Evolutionary conservation across 1,140 invertebrate species (phyloP), one percentile per base, ranked within the genome.

Genomic region (Cydia fagiglandana): DNA sequence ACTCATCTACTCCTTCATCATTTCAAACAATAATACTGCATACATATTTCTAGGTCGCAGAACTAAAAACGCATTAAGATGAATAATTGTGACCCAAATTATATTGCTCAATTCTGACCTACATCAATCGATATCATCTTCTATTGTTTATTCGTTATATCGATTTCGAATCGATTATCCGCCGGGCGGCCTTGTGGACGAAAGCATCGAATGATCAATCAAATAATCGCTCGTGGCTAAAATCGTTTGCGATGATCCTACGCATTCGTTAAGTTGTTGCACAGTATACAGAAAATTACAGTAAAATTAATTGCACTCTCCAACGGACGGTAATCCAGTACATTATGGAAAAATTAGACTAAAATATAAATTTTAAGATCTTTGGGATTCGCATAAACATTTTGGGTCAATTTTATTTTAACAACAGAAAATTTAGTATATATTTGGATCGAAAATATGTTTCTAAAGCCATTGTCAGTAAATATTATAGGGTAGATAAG

Each of bases 71-170:
- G 10, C 30, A 38, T 70, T 38, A 70, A 70, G 15, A 70, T 45
- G 38, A 70, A 70, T 70, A 17, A 76, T 76, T 28, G 38, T 20
- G 38, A 24, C 56, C 70, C 30, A 34, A 73, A 73, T 64, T 28
- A 56, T 61, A 34, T 61, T 17, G 74, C 73, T 78, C 17, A 12
- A 78, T 79, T 77, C 77, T 84, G 83, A 86, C 86, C 88, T 80
- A 88, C 79, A 86, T 87, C 80, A 79, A 79, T 86, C 75, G 77
- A 78, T 81, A 84, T 84, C 81, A 87, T 87, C 76, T 28, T 56
- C 80, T 64, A 86, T 85, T 88, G 82, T 87, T 82, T 70, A 79
- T 78, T 50, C 78, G 81, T 83, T 77, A 76, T 77, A 80, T 80
- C 79, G 75, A 84, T 82, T 56, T 64, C 50, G 79, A 80, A 84